Percentiles rank a stretch among this genome's conserved stretches.
phyloP scores from a whole-genome alignment of 2,888 invertebrate species.

The Callyntrura guangdongensis region DNA sequence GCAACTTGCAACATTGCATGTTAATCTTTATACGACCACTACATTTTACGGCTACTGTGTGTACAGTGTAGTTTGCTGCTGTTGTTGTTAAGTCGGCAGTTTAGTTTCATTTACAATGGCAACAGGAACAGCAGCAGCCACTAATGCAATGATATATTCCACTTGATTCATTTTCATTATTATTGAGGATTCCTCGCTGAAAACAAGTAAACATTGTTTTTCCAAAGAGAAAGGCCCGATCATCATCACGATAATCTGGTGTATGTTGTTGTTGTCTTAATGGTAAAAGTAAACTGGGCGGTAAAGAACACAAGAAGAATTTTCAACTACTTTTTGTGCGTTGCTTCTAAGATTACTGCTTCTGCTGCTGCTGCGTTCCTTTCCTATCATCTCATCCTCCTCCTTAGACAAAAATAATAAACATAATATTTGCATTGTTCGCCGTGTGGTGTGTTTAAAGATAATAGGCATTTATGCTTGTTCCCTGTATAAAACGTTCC shows the following conservation, averaged over 20 bases:
- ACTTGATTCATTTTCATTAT: slow-evolving; percentile 54
- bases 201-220: slow-evolving; percentile 43
- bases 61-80: too few species aligned
- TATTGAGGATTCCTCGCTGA: background rate
- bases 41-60: slow-evolving; percentile 56
- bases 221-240: slow-evolving; percentile 26
- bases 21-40: slow-evolving; percentile 53
- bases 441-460: too few species aligned
- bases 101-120: background rate
- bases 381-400: slow-evolving; percentile 19
- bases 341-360: too few species aligned
- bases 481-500: background rate
- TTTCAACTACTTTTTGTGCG: too few species aligned
- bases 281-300: slow-evolving; percentile 68
- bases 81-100: background rate
- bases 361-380: background rate
- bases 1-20: slow-evolving; percentile 49
- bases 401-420: background rate
- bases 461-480: slow-evolving; percentile 15
- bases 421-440: slow-evolving; percentile 46
- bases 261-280: too few species aligned
- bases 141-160: too few species aligned
- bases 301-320: slow-evolving; percentile 59
- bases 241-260: slow-evolving; percentile 54
- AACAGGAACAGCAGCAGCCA: too few species aligned